These are phyloP conservation scores for Acronicta aceris DNA, from an alignment of 2,888 invertebrate genomes.

Conservation along the genomic window DNA sequence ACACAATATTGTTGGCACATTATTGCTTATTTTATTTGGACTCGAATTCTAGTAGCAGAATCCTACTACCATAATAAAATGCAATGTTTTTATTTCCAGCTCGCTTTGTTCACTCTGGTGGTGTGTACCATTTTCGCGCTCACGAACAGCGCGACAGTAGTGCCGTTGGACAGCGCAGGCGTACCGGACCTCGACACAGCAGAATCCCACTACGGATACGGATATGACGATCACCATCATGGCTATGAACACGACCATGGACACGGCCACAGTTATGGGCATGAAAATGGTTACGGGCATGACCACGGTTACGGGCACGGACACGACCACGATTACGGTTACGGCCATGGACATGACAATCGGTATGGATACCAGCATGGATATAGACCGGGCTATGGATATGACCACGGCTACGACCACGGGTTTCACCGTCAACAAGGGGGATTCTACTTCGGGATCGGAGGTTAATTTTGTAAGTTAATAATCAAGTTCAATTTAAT, in stretches of 20 bases:
- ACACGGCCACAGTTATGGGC: not conserved
- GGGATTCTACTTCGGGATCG: constrained; percentile 7
- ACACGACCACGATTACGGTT: not conserved
- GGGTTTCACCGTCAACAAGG: constrained; percentile 8
- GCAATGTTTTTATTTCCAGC: constrained; percentile 20
- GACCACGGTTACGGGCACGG: not conserved
- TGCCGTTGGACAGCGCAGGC: not conserved
- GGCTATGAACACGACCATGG: not conserved
- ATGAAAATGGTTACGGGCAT: not conserved
- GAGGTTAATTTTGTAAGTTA: not conserved
- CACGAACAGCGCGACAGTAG: not conserved
- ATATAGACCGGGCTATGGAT: not conserved
- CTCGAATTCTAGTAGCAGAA: too few relatives aligned
- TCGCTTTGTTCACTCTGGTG: constrained; percentile 28
- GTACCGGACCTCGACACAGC: constrained; percentile 9
- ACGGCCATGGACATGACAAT: not conserved
- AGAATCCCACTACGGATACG: not conserved
- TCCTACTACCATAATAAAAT: too few relatives aligned
- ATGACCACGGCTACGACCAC: constrained; percentile 5
- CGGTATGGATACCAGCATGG: not conserved
- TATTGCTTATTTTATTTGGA: too few relatives aligned
- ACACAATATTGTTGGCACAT: too few relatives aligned
- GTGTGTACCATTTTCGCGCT: constrained; percentile 21
- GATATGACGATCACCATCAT: constrained; percentile 1
- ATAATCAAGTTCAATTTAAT: not conserved